Evolutionary conservation across 2,888 invertebrate genomes (phyloP), one percentile per base, ranked within the genome.

Genomic region (Trimorus sp.): DNA sequence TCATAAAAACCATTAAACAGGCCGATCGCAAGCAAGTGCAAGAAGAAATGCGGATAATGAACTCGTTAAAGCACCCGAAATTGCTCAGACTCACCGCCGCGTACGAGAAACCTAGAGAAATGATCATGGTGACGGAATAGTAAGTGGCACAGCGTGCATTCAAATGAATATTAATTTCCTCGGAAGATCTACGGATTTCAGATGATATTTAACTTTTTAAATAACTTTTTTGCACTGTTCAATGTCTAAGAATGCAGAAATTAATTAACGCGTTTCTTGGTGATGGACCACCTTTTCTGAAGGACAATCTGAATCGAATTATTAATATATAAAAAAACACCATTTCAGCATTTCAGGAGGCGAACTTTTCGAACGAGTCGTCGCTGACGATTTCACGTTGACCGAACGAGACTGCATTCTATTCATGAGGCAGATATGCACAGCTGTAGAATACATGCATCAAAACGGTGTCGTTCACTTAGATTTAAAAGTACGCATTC

Each of bases 41-140:
- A 71, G 95, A 96, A 81, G 98, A 98, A 92, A 96, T 97, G 70
- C 95, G 95, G 81, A 96, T 98, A 80, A 97, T 98, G 97, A 96
- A 96, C 87, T 92, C 94, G 37, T 92, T 99, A 68, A 92, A 94
- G 76, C 98, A 98, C 92, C 96, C 96, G 3, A 96, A 97, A 87
- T 93, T 99, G 0, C 93, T 98, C 8, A 96, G 97, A 89, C 92
- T 98, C 66, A 95, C 95, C 3, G 97, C 97, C 40, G 97, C 97
- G 9, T 98, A 95, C 90, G 96, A 96, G 86, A 94, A 94, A 84
- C 93, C 94, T 40, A 94, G 95, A 84, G 96, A 96, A 90, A 96
- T 96, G 88, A 94, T 97, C 77, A 95, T 98, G 93, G 95, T 98
- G 49, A 96, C 96, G 93, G 98, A 99, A 93, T 96, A 96, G 98